phyloP scores from a whole-genome alignment of 2,797 vertebrate genomes.

The Falco cherrug region DNA sequence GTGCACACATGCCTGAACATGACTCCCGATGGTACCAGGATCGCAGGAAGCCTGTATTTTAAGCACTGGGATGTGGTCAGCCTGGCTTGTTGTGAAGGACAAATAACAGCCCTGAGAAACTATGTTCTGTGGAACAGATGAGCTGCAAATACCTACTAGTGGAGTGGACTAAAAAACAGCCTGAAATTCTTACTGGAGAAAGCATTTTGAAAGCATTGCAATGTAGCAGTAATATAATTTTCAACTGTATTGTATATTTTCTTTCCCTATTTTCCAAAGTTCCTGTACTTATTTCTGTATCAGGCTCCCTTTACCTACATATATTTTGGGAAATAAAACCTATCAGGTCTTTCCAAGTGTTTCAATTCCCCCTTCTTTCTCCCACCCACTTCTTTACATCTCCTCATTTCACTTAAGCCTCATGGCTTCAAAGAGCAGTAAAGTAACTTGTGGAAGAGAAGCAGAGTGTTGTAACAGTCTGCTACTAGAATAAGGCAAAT shows the following conservation, averaged over 20 bases:
- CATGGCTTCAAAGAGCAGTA: not conserved
- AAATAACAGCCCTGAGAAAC: fast-evolving
- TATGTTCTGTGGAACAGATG: not conserved
- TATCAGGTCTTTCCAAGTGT: not conserved
- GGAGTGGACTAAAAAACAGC: not conserved
- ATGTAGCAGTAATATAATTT: not conserved
- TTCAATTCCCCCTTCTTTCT: not conserved
- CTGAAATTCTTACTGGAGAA: not conserved
- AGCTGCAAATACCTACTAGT: not conserved
- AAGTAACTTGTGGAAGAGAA: not conserved
- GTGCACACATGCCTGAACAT: not conserved
- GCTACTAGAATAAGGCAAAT: not conserved
- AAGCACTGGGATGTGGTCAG: fast-evolving
- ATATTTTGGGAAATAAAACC: not conserved
- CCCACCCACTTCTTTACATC: not conserved
- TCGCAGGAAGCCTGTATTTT: fast-evolving
- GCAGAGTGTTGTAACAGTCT: not conserved
- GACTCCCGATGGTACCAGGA: not conserved
- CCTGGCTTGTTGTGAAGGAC: not conserved
- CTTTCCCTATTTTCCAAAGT: not conserved
- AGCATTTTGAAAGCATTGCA: not conserved
- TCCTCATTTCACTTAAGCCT: not conserved
- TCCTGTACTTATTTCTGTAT: not conserved
- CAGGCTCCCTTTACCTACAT: not conserved
- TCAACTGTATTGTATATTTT: not conserved